These are phyloP conservation scores for Lasioglossum figueresi DNA, from an alignment of 2,888 invertebrate genomes.

Conservation along the genomic window DNA sequence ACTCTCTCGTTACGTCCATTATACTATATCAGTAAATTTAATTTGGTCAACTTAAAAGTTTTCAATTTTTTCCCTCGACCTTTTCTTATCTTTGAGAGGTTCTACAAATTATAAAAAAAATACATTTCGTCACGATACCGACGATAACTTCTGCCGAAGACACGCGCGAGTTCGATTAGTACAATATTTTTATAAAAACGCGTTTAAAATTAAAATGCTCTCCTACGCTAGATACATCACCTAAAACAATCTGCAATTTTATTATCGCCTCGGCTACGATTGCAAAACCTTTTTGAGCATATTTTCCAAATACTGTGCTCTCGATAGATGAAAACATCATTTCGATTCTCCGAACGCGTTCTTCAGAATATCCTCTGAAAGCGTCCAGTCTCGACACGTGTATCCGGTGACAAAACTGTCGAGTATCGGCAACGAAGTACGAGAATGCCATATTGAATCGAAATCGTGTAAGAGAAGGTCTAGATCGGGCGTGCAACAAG, in stretches of 20 bases:
- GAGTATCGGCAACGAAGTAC: not conserved
- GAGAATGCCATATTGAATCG: not conserved
- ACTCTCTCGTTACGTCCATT: too few species aligned
- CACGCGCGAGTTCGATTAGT: not conserved
- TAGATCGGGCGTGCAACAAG: slow-evolving; percentile 1
- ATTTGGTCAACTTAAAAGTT: not conserved
- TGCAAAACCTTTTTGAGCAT: not conserved
- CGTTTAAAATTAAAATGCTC: too few species aligned
- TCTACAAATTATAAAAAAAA: not conserved
- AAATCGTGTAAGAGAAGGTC: not conserved
- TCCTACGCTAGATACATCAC: not conserved
- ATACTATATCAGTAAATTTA: not conserved
- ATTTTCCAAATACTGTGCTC: not conserved
- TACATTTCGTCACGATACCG: not conserved
- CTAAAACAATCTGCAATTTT: not conserved
- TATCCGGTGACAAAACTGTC: not conserved
- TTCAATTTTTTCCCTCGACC: not conserved
- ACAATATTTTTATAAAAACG: not conserved
- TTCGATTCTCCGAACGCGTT: not conserved
- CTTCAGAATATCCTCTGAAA: not conserved
- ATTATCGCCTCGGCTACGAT: not conserved
- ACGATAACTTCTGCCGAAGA: not conserved
- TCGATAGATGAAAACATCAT: not conserved
- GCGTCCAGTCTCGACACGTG: not conserved
- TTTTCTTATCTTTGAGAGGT: not conserved